phyloP scores from a whole-genome alignment of 2,797 vertebrate species.

The Chelidonichthys spinosus region DNA sequence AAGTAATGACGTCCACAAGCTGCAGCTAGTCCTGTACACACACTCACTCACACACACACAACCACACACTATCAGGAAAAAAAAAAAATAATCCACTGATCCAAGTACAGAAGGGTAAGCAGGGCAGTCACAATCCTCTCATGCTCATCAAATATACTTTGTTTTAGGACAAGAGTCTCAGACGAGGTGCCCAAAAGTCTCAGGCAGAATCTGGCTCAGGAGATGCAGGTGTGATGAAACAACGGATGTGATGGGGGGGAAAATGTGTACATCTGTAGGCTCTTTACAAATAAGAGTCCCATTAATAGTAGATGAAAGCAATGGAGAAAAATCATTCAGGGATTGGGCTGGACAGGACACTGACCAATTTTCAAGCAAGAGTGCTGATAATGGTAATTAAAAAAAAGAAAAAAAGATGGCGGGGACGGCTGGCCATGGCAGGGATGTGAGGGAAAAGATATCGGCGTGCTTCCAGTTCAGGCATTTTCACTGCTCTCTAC shows the following conservation, averaged over 20 bases:
- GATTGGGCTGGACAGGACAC: slow-evolving; percentile 33
- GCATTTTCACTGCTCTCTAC: slow-evolving; percentile 91
- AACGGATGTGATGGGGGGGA: slow-evolving; percentile 33
- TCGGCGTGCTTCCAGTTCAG: slow-evolving; percentile 76
- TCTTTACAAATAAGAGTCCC: slow-evolving; percentile 74
- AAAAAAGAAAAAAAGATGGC: slow-evolving; percentile 8
- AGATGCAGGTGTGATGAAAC: slow-evolving; percentile 54
- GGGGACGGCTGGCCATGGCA: slow-evolving; percentile 4
- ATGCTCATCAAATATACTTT: slow-evolving; percentile 66
- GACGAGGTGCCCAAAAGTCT: slow-evolving; percentile 60
- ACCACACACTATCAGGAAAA: slow-evolving; percentile 58
- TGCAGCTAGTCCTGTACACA: slow-evolving; percentile 66
- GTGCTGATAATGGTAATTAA: slow-evolving; percentile 25
- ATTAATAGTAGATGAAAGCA: slow-evolving; percentile 31
- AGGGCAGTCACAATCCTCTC: slow-evolving; percentile 66
- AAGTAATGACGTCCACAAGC: slow-evolving; percentile 68
- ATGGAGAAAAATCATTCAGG: slow-evolving; percentile 31
- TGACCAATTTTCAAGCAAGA: slow-evolving; percentile 42
- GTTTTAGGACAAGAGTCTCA: slow-evolving; percentile 75
- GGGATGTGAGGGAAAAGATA: slow-evolving; percentile 4
- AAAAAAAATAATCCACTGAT: slow-evolving; percentile 53
- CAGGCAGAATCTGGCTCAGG: slow-evolving; percentile 71
- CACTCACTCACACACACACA: slow-evolving; percentile 41
- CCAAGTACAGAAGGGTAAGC: slow-evolving; percentile 52
- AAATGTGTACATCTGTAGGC: slow-evolving; percentile 65